Base-by-base conservation (phyloP, 2,113 vertebrate genomes). In the Leptosomus discolor region DNA sequence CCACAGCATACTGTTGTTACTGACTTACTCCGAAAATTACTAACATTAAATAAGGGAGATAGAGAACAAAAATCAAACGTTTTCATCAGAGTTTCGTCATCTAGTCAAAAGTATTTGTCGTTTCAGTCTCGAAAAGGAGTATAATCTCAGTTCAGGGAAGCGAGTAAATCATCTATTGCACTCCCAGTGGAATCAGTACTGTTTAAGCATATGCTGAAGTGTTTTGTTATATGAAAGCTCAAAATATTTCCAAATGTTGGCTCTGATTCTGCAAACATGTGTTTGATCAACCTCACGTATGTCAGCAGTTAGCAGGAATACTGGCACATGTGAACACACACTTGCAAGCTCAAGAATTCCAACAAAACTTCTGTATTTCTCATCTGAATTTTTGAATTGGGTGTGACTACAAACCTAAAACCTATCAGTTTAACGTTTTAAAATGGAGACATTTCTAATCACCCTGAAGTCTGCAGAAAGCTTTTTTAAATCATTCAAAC, bases 301-400 rank as follows among this genome's bases (percentile, higher is more conserved):
- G 37, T 32, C n/a, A 74, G 51, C 17, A 41, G 29, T 23, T 2
- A 34, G 18, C 6, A 36, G 46, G 24, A 53, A 1, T 39, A 8
- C n/a, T 53, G 0, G 0, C 53, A 61, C 18, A 5, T 2, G 15
- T 11, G 65, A 70, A 18, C 48, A 29, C 26, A 14, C 5, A 16
- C 3, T 41, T n/a, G 32, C 8, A 64, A 50, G 61, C 63, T 71
- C 26, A 73, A 46, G 45, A 53, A n/a, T 74, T 69, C n/a, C 63
- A 69, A 24, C 7, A 6, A 9, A 26, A 43, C 43, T 78, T 53
- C n/a, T 46, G 68, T 50, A 39, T 86, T 88, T 87, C n/a, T 70
- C 34, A 54, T 41, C 69, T 27, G 43, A 16, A 11, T 34, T 34
- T 51, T 22, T 19, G 16, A 71, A 39, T 30, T 19, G 8, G 21